Evolutionary conservation across 1,140 invertebrate species (phyloP).

Genomic region (Pristionchus pacificus): DNA sequence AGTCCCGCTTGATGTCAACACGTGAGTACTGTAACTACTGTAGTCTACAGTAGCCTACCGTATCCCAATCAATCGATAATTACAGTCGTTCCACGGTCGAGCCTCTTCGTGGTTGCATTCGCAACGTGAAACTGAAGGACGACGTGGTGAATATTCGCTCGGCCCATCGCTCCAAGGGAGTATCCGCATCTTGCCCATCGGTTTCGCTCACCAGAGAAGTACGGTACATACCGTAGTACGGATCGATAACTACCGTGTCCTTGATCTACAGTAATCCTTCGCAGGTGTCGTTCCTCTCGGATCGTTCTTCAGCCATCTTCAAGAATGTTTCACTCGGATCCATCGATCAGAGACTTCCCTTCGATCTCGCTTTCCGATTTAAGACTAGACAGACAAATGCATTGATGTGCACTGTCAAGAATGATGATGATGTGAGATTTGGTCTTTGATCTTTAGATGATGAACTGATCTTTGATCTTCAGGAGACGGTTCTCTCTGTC

Average conservation of each 20-base stretch:
- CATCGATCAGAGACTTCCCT: constrained; percentile 43
- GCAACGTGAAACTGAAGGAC: constrained; percentile 72
- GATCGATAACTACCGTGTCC: too few species aligned
- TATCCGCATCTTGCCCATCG: constrained; percentile 77
- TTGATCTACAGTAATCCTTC: background rate
- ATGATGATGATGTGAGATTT: too few species aligned
- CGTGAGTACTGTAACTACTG: constrained; percentile 38
- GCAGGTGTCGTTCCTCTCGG: constrained; percentile 56
- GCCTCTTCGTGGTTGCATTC: constrained; percentile 89
- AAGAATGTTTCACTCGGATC: constrained; percentile 50
- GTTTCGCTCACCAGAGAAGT: constrained; percentile 64
- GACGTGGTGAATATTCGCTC: constrained; percentile 71
- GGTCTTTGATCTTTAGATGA: constrained; percentile 55
- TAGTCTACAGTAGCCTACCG: constrained; percentile 3
- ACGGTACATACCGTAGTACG: too few species aligned
- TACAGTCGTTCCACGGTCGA: constrained; percentile 59
- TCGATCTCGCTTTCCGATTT: constrained; percentile 80
- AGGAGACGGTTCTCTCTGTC: constrained; percentile 68
- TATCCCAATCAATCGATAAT: too few species aligned
- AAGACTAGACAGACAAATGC: constrained; percentile 67
- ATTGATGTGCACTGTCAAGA: constrained; percentile 74
- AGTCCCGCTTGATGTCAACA: constrained; percentile 41
- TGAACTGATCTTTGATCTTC: constrained; percentile 22
- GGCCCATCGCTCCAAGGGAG: constrained; percentile 71
- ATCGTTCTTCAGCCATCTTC: constrained; percentile 57